Evolutionary conservation across 2,888 invertebrate species (phyloP), one percentile per base, ranked within the genome.

Genomic region (Ctenicera cuprea): DNA sequence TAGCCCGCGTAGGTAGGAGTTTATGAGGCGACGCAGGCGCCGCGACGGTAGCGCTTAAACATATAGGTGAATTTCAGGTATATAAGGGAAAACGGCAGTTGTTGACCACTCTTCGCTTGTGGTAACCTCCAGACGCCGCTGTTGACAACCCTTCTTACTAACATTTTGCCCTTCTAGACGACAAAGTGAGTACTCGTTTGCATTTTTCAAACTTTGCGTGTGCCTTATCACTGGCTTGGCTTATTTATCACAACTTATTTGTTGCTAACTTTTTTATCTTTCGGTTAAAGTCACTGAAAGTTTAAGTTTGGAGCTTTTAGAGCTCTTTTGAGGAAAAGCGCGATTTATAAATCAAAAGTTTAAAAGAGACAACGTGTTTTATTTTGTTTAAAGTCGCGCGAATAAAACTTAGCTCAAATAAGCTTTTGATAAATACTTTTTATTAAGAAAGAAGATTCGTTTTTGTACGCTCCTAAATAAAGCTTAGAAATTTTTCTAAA

Each of bases 61-160:
- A 77, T 79, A 81, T 80, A 77, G 78, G 78, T 75, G 74, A 78
- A 76, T 74, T 79, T 79, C 77, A 78, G 76, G 76, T 80, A 80
- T 78, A 79, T 80, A 80, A 80, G 78, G 75, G 68, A 74, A 76
- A 72, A 43, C 48, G 64, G 65, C 57, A 61, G 74, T 69, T 73
- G 63, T 73, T 74, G 71, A 74, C 68, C 78, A 77, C 74, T 76
- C 74, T 74, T 77, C 71, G 63, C 61, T 70, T 65, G 72, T 73
- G 65, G 61, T 63, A 74, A 74, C 54, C 38, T 66, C 41, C 59
- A 45, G 67, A 74, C 62, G 65, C 18, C 59, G 22, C 52, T 63
- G 18, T 48, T 52, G 30, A 48, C 37, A 37, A n/a, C 48, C 26
- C 20, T 38, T 43, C 20, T 12, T 9, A 33, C 54, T 12, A 30